These are phyloP conservation scores for Acipenser ruthenus DNA, from an alignment of 2,797 vertebrate genomes.

Conservation along the genomic window DNA sequence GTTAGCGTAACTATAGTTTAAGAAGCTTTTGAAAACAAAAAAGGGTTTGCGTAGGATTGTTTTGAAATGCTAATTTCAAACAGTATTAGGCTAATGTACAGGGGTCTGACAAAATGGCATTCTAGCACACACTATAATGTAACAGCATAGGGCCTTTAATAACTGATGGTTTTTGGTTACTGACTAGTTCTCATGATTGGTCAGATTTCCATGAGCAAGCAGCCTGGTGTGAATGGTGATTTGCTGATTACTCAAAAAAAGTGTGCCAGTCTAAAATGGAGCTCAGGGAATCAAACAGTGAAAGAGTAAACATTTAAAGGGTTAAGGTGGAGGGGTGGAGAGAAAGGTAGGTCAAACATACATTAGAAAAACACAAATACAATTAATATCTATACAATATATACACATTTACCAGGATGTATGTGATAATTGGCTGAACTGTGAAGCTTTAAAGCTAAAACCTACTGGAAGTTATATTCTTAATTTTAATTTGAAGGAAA, in stretches of 20 bases:
- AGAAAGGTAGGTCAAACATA: neutral
- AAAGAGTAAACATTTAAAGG: neutral
- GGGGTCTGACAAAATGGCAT: constrained; percentile 26
- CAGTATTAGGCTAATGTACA: constrained; percentile 28
- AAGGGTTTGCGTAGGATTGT: constrained; percentile 43
- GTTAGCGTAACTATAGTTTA: constrained; percentile 37
- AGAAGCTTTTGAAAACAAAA: constrained; percentile 48
- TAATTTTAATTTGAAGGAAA: neutral
- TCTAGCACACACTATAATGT: constrained; percentile 35
- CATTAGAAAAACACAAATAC: neutral
- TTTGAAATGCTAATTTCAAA: constrained; percentile 29
- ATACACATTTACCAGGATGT: neutral
- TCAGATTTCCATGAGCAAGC: constrained; percentile 48
- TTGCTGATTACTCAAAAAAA: constrained; percentile 28
- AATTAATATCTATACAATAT: neutral
- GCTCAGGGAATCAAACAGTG: constrained; percentile 62
- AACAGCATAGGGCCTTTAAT: constrained; percentile 34
- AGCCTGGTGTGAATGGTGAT: constrained; percentile 21
- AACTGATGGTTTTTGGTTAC: constrained; percentile 12
- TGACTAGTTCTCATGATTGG: constrained; percentile 8
- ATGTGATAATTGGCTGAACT: neutral
- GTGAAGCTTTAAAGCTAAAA: neutral
- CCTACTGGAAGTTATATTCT: neutral
- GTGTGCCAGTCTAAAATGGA: constrained; percentile 44
- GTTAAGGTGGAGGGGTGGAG: neutral